Percentiles rank a stretch among this genome's conserved stretches.
Conservation (phyloP, 2,888 invertebrate genomes). For the Hyppa rectilinea region DNA sequence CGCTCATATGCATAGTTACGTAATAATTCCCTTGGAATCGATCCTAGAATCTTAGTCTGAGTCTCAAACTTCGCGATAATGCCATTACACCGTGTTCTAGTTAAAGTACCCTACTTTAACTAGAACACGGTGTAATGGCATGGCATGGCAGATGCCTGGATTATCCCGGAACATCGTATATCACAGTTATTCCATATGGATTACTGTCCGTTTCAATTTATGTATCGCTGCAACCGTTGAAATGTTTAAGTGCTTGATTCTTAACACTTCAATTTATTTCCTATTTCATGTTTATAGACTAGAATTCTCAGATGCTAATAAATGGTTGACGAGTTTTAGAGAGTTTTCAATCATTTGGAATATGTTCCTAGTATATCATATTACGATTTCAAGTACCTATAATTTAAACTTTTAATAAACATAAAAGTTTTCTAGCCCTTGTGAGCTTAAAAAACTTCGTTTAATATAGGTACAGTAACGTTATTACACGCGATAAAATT, state of each 20-base stretch:
- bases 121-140: too few relatives aligned
- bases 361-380: slow-evolving; percentile 1
- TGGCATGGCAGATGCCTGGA: slow-evolving; percentile 56
- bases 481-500: slow-evolving; percentile 67
- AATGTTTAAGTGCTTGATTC: slow-evolving; percentile 44
- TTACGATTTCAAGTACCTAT: too few relatives aligned
- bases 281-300: slow-evolving; percentile 32
- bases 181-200: slow-evolving; percentile 61
- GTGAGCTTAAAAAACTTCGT: slow-evolving; percentile 54
- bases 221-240: slow-evolving; percentile 50
- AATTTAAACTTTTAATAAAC: too few relatives aligned
- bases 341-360: slow-evolving; percentile 11
- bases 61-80: slow-evolving; percentile 58
- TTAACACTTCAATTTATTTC: slow-evolving; percentile 44
- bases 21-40: slow-evolving; percentile 54
- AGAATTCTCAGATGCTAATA: slow-evolving; percentile 34
- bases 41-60: slow-evolving; percentile 55
- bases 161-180: slow-evolving; percentile 56
- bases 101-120: too few relatives aligned
- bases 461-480: slow-evolving; percentile 50
- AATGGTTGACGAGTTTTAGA: slow-evolving; percentile 26
- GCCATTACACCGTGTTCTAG: slow-evolving; percentile 48
- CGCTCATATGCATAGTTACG: slow-evolving; percentile 55
- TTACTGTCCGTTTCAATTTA: slow-evolving; percentile 62
- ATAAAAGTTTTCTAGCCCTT: too few relatives aligned